Conservation (phyloP, 1,140 invertebrate species). For the Halesus radiatus region DNA sequence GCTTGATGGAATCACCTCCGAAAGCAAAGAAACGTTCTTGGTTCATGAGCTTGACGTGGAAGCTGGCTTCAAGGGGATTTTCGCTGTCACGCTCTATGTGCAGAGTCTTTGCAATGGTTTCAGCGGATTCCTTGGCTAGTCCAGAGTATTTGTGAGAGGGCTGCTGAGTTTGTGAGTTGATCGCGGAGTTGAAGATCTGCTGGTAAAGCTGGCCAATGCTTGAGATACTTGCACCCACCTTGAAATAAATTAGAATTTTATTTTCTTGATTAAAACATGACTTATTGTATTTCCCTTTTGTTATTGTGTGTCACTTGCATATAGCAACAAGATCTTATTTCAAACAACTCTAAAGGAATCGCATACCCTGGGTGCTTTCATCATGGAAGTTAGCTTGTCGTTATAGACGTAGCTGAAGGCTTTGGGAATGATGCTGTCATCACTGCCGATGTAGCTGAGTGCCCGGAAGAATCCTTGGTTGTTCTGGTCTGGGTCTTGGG, state of each 20-base stretch:
- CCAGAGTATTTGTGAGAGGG: not conserved
- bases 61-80: conserved; percentile 72
- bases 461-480: conserved; percentile 64
- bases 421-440: conserved; percentile 71
- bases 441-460: conserved; percentile 69
- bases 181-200: conserved; percentile 60
- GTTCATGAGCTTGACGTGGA: conserved; percentile 65
- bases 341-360: too few species aligned
- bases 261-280: not conserved
- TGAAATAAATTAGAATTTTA: not conserved
- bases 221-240: conserved; percentile 65
- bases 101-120: conserved; percentile 71
- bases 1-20: conserved; percentile 71
- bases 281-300: too few species aligned
- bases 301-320: too few species aligned
- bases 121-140: conserved; percentile 61
- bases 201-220: conserved; percentile 68
- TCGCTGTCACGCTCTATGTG: conserved; percentile 69
- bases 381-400: conserved; percentile 66
- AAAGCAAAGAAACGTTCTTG: conserved; percentile 70
- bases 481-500: conserved; percentile 62
- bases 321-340: too few species aligned
- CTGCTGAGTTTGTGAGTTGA: not conserved
- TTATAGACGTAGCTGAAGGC: conserved; percentile 62
- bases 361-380: conserved; percentile 61